Percentiles rank a stretch among this genome's conserved stretches.
Conservation (phyloP, 2,888 invertebrate genomes). For the Hoplodrina blanda region DNA sequence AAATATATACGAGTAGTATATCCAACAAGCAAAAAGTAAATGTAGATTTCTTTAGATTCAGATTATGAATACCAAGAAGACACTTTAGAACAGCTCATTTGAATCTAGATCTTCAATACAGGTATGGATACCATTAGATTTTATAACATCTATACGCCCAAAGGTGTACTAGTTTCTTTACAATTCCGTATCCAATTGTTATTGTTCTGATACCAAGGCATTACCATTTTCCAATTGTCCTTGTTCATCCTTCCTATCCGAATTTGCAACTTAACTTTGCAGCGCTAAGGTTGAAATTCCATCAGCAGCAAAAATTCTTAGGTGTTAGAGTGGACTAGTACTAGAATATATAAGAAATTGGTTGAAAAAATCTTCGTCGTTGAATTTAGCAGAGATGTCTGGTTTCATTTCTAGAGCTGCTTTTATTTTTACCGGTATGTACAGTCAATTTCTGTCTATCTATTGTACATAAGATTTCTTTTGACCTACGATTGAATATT, state of each 20-base stretch:
- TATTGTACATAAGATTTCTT: conserved; percentile 18
- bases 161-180: conserved; percentile 50
- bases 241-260: background rate
- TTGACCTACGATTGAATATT: conserved; percentile 31
- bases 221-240: conserved; percentile 57
- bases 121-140: conserved; percentile 52
- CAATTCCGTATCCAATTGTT: conserved; percentile 60
- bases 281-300: conserved; percentile 34
- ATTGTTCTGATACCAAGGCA: conserved; percentile 57
- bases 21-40: too few relatives aligned
- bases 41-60: background rate
- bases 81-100: conserved; percentile 31
- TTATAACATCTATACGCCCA: conserved; percentile 51
- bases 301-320: conserved; percentile 12
- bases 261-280: conserved; percentile 16
- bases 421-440: conserved; percentile 9
- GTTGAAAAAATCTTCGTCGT: conserved; percentile 39
- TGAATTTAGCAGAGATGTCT: conserved; percentile 39
- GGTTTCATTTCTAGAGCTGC: conserved; percentile 34
- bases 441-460: conserved; percentile 10
- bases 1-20: too few relatives aligned
- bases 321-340: conserved; percentile 40
- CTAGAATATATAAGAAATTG: conserved; percentile 29
- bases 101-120: conserved; percentile 48
- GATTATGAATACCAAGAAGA: conserved; percentile 26